These are phyloP conservation scores for Myanophis thanlyinensis DNA, from an alignment of 2,113 vertebrate species.

Conservation along the genomic window DNA sequence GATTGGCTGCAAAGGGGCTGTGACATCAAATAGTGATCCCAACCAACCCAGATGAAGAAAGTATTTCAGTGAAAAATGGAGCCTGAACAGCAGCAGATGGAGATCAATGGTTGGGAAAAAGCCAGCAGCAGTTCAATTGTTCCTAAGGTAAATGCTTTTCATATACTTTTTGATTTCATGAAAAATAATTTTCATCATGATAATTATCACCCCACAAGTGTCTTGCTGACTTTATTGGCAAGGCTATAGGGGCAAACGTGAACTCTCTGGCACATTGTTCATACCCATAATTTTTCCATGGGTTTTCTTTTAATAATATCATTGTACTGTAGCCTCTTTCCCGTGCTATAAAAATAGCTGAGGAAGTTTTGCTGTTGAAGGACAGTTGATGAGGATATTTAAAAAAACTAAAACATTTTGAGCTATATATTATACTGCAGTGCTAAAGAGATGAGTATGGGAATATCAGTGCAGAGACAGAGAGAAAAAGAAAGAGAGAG, in stretches of 20 bases:
- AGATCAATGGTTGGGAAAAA: not conserved
- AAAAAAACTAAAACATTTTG: not conserved
- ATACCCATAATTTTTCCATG: not conserved
- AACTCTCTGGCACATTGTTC: not conserved
- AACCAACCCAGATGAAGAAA: slow-evolving; percentile 1
- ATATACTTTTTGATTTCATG: not conserved
- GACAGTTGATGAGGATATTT: no score
- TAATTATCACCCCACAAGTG: not conserved
- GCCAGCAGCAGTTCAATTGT: not conserved
- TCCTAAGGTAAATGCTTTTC: not conserved
- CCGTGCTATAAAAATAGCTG: not conserved
- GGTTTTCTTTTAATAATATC: no score
- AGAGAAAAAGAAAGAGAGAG: not conserved
- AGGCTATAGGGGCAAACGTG: not conserved
- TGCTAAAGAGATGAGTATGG: not conserved
- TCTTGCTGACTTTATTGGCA: not conserved
- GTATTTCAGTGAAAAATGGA: not conserved
- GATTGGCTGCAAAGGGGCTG: not conserved
- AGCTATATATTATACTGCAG: not conserved
- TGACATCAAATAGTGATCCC: not conserved
- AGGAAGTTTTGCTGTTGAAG: not conserved
- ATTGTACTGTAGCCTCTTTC: not conserved
- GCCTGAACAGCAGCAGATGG: not conserved
- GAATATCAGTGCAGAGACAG: not conserved
- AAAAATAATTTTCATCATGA: not conserved